phyloP scores from a whole-genome alignment of 2,113 vertebrate genomes.

The Syrrhaptes paradoxus region DNA sequence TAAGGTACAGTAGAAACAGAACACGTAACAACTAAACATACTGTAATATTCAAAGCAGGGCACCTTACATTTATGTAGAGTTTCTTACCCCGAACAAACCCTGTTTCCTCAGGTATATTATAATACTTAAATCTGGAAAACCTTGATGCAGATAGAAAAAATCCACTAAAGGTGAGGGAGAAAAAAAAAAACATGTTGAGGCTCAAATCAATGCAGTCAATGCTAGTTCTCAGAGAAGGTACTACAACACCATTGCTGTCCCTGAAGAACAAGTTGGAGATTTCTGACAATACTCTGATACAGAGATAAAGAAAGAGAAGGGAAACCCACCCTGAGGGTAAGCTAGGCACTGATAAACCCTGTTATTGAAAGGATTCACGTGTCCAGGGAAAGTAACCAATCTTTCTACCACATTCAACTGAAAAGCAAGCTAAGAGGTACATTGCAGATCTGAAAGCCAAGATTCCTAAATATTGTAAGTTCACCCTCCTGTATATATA shows the following conservation, averaged over 20 bases:
- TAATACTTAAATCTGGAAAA: background rate
- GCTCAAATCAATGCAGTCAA: background rate
- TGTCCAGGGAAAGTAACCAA: background rate
- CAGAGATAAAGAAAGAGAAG: background rate
- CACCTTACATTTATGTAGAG: background rate
- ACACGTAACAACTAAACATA: background rate
- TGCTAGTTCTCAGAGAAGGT: background rate
- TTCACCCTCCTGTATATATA: background rate
- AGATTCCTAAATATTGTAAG: background rate
- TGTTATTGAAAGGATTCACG: background rate
- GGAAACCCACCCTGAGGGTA: background rate
- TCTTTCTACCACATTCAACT: background rate
- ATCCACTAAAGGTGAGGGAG: background rate
- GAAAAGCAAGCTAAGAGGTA: background rate
- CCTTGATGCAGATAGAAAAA: background rate
- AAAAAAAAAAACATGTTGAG: accelerated
- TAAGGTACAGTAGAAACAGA: background rate
- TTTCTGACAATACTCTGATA: background rate
- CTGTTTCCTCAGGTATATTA: background rate
- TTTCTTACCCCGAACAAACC: background rate
- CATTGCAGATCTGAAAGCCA: background rate
- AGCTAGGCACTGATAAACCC: background rate
- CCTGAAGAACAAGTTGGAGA: background rate
- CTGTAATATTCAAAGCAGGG: background rate
- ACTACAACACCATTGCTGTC: background rate